A percentile compares a stretch with the other conserved stretches of the same genome.
These are phyloP conservation scores for Drosophila melanica DNA, from an alignment of 1,140 invertebrate genomes.

Conservation along the genomic window DNA sequence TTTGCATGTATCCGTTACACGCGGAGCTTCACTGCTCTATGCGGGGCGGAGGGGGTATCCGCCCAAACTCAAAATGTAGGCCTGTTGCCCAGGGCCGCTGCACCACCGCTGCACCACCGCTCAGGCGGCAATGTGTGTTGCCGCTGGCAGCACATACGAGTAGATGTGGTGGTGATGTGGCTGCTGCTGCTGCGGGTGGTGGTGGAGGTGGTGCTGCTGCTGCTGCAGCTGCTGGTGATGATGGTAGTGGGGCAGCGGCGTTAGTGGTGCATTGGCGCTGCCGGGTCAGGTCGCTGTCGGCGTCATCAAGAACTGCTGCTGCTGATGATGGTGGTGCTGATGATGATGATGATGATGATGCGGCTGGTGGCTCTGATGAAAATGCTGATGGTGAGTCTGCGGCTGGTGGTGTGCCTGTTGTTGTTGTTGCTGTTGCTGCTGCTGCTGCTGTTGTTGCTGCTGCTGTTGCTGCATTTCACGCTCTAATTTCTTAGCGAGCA, in stretches of 20 bases:
- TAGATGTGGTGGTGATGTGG: conserved; percentile 69
- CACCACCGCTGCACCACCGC: conserved; percentile 28
- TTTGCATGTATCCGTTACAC: conserved; percentile 74
- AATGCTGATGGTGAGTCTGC: conserved; percentile 63
- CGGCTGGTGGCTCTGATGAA: conserved; percentile 62
- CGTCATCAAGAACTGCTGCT: conserved; percentile 83
- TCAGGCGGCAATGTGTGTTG: conserved; percentile 77
- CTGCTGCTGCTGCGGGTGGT: conserved; percentile 18
- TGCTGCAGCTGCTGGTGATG: conserved; percentile 50
- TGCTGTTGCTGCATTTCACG: conserved; percentile 77
- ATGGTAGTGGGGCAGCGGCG: conserved; percentile 44
- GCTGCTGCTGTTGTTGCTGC: conserved; percentile 54
- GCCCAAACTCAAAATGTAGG: conserved; percentile 67
- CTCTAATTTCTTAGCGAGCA: conserved; percentile 83
- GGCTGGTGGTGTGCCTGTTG: conserved; percentile 72
- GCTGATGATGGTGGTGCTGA: conserved; percentile 74
- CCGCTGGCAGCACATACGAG: conserved; percentile 77
- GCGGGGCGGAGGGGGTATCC: conserved; percentile 20
- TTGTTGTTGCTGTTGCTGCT: conserved; percentile 67
- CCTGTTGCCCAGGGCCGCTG: conserved; percentile 31
- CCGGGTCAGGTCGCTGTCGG: conserved; percentile 84
- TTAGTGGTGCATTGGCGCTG: conserved; percentile 61
- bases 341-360: conserved; percentile 69
- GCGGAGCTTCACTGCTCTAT: conserved; percentile 66
- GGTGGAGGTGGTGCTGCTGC: conserved; percentile 45